A percentile compares a stretch with the other conserved stretches of the same genome.
Evolutionary conservation across 2,113 vertebrate species (phyloP).

Genomic region (Bos javanicus): DNA sequence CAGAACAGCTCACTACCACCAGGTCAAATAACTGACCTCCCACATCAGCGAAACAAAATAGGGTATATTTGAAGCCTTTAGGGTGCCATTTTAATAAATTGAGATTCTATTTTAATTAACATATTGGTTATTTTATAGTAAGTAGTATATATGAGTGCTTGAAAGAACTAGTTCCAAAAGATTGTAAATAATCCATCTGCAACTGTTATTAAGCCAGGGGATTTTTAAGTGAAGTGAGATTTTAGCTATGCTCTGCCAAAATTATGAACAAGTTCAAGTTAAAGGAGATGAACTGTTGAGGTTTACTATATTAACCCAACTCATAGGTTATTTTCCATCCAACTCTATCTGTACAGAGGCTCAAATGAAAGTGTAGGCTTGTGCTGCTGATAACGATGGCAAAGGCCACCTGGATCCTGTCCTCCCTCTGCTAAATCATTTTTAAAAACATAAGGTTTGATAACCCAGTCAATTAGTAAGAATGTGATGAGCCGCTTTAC

Average conservation of each 20-base stretch:
- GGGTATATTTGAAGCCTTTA: neutral
- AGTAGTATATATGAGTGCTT: neutral
- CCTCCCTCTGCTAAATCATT: neutral
- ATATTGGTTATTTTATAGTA: constrained; percentile 4
- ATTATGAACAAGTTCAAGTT: neutral
- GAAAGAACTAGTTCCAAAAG: constrained; percentile 41
- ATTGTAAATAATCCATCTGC: constrained; percentile 22
- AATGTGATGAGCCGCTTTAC: neutral
- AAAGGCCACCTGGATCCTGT: neutral
- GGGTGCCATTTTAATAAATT: constrained; percentile 34
- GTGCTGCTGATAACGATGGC: neutral
- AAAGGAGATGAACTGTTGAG: neutral
- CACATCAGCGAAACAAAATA: constrained; percentile 40
- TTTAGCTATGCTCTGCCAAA: neutral
- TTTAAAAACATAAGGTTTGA: neutral
- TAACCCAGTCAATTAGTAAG: neutral
- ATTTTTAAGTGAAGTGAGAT: constrained; percentile 27
- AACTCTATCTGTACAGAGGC: neutral
- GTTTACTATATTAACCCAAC: neutral
- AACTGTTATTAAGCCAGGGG: neutral
- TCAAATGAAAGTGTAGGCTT: neutral
- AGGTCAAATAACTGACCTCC: constrained; percentile 58
- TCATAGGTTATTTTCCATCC: neutral
- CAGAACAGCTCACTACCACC: constrained; percentile 35
- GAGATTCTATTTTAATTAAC: constrained; percentile 46